These are phyloP conservation scores for Sebastes oblongus DNA, from an alignment of 2,797 vertebrate genomes.

Conservation along the genomic window DNA sequence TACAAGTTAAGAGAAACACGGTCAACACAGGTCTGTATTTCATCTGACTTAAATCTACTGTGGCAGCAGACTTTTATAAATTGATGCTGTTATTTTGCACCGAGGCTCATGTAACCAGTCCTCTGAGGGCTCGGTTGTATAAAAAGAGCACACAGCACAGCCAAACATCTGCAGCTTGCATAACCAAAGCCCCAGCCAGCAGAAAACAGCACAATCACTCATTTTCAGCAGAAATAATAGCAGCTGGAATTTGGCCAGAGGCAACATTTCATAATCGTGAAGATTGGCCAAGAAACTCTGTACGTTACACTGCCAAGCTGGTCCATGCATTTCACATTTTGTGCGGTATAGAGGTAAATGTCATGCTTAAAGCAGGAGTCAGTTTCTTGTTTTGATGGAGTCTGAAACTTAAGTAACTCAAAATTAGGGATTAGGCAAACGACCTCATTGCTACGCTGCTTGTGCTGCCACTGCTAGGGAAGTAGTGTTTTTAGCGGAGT, in stretches of 20 bases:
- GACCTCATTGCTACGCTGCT: neutral
- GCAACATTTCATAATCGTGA: constrained; percentile 52
- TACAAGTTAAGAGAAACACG: neutral
- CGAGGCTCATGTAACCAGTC: constrained; percentile 40
- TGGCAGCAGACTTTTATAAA: constrained; percentile 9
- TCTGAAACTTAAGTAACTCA: constrained; percentile 5
- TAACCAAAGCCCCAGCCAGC: constrained; percentile 53
- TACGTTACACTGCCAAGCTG: neutral
- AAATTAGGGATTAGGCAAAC: constrained; percentile 4
- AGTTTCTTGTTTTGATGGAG: constrained; percentile 1
- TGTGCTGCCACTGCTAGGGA: too few species aligned
- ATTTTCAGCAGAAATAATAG: constrained; percentile 55
- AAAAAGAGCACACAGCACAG: constrained; percentile 36
- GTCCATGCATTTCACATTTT: constrained; percentile 31
- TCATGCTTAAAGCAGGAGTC: neutral
- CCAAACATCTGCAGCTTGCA: constrained; percentile 77
- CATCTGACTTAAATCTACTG: constrained; percentile 4
- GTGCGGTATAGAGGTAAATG: neutral
- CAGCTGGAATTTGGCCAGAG: constrained; percentile 63
- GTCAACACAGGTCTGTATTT: constrained; percentile 15
- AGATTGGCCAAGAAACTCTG: constrained; percentile 14
- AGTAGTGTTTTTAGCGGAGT: neutral
- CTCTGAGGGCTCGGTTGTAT: constrained; percentile 34
- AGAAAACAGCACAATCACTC: constrained; percentile 51
- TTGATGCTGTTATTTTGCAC: constrained; percentile 49